Percentiles rank a stretch among this genome's conserved stretches.
Evolutionary conservation across 2,113 vertebrate species (phyloP).

Genomic region (Rhodinocichla rosea): DNA sequence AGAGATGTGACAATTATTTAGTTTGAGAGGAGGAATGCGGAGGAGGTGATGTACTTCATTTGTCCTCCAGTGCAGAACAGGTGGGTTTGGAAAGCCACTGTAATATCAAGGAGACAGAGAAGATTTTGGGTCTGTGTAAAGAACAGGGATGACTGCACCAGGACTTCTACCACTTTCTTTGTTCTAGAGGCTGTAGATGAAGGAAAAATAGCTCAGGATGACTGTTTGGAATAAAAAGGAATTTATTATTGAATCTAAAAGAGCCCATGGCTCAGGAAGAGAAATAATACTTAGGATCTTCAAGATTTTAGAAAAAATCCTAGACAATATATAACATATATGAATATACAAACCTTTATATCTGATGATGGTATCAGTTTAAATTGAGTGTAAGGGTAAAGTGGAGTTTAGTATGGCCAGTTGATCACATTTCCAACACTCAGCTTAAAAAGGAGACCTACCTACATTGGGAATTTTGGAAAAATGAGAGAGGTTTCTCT

Average conservation of each 20-base stretch:
- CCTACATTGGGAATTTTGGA: not conserved
- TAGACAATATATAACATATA: not conserved
- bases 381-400: not conserved
- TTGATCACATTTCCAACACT: not conserved
- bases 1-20: not conserved
- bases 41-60: constrained; percentile 13
- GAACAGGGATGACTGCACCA: not conserved
- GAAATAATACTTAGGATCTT: not conserved
- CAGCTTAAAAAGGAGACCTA: not conserved
- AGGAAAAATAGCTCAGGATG: not conserved
- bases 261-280: not conserved
- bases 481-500: not conserved
- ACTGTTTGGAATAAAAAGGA: not conserved
- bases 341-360: not conserved
- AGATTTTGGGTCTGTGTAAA: not conserved
- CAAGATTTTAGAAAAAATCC: not conserved
- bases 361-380: not conserved
- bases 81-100: not conserved
- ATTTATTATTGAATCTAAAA: not conserved
- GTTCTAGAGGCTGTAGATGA: not conserved
- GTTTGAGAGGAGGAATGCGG: not conserved
- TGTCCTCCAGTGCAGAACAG: not conserved
- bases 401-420: not conserved
- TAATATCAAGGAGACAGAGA: not conserved
- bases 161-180: not conserved